Evolutionary conservation across 2,797 vertebrate species (phyloP).

Genomic region (Labeo calbasu): DNA sequence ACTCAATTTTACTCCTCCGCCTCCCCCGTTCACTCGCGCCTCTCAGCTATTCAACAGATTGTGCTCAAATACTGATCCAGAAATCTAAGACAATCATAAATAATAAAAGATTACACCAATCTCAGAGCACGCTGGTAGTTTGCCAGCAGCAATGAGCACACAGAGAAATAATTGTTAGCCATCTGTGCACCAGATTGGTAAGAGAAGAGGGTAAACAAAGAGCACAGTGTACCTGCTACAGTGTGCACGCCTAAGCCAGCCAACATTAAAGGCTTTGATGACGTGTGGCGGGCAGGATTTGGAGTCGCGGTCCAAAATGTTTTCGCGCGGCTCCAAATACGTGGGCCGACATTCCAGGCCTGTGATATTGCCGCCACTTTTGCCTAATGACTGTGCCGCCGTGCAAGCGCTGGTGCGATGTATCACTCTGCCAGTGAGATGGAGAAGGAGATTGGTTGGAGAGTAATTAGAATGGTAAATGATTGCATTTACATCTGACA

Average conservation of each 20-base stretch:
- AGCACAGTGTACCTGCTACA: constrained; percentile 78
- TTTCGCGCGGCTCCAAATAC: constrained; percentile 72
- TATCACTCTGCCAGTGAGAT: constrained; percentile 60
- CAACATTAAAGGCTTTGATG: constrained; percentile 74
- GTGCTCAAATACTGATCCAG: constrained; percentile 80
- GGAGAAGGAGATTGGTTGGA: constrained; percentile 54
- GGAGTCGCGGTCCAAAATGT: constrained; percentile 67
- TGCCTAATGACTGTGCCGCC: constrained; percentile 60
- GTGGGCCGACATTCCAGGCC: constrained; percentile 71
- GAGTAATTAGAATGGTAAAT: constrained; percentile 72
- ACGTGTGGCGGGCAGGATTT: constrained; percentile 69
- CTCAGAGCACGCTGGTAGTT: constrained; percentile 74
- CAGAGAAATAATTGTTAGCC: constrained; percentile 82
- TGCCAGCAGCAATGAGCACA: constrained; percentile 75
- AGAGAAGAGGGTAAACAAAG: constrained; percentile 81
- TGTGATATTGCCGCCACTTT: constrained; percentile 63
- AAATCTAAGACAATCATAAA: constrained; percentile 83
- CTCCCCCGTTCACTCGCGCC: constrained; percentile 61
- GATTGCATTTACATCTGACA: constrained; percentile 71
- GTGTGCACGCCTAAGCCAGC: constrained; percentile 61
- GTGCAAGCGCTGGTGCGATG: constrained; percentile 60
- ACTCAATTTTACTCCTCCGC: constrained; percentile 73
- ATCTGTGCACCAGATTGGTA: constrained; percentile 83
- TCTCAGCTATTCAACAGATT: constrained; percentile 80
- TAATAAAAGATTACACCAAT: constrained; percentile 86